Evolutionary conservation across 2,797 vertebrate species (phyloP).

Genomic region (Chelon auratus): DNA sequence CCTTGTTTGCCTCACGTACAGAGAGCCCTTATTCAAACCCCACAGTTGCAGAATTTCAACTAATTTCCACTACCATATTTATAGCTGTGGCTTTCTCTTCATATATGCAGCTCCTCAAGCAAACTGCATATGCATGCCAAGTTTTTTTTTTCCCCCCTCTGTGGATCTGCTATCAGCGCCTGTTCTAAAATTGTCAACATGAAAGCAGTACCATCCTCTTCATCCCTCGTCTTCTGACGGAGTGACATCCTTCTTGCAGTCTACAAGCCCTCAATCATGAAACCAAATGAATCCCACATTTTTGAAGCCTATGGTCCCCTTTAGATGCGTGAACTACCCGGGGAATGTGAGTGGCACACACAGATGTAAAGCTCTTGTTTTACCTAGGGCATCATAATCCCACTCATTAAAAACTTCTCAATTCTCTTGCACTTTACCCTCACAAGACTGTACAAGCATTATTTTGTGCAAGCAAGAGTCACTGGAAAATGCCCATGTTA

Average conservation of each 20-base stretch:
- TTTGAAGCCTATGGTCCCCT: background rate
- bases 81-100: background rate
- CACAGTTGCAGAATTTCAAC: background rate
- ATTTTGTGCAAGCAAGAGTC: background rate
- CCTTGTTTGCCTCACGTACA: background rate
- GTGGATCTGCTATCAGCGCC: constrained; percentile 12
- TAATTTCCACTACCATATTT: constrained; percentile 5
- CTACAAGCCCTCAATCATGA: background rate
- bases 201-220: constrained; percentile 17
- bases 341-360: background rate
- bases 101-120: background rate
- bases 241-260: constrained; percentile 6
- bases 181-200: constrained; percentile 27
- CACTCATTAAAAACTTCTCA: background rate
- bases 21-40: background rate
- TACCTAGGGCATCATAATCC: background rate
- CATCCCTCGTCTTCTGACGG: background rate
- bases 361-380: background rate
- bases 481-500: constrained; percentile 1
- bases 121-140: background rate
- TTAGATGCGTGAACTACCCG: background rate
- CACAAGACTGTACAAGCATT: background rate
- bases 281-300: constrained; percentile 4
- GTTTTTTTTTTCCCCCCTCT: constrained; percentile 5
- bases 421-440: background rate